Percentiles rank a stretch among this genome's conserved stretches.
Conservation (phyloP, 2,888 invertebrate species). For the Acronicta psi region DNA sequence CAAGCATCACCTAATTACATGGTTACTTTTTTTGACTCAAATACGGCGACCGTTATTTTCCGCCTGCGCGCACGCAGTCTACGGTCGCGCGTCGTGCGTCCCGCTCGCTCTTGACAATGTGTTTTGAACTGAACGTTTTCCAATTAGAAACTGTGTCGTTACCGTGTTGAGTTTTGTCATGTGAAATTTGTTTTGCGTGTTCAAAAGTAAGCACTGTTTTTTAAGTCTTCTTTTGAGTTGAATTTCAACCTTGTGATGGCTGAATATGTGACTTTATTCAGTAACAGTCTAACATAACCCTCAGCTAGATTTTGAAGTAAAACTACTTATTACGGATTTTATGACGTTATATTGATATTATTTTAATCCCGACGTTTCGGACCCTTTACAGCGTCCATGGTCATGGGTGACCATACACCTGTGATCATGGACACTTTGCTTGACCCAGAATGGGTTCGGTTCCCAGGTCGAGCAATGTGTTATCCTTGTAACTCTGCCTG, state of each 20-base stretch:
- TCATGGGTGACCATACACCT: too few species aligned
- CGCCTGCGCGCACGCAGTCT: conserved; percentile 66
- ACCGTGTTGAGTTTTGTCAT: conserved; percentile 39
- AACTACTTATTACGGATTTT: too few species aligned
- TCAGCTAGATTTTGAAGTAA: too few species aligned
- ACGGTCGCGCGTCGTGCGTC: conserved; percentile 66
- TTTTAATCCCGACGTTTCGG: too few species aligned
- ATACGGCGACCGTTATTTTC: conserved; percentile 61
- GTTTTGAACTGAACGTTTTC: conserved; percentile 48
- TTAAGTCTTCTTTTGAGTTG: conserved; percentile 4
- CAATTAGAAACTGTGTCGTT: conserved; percentile 41
- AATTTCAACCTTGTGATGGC: neutral
- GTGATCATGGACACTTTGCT: too few species aligned
- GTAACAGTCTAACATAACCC: too few species aligned
- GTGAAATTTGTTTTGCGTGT: conserved; percentile 42
- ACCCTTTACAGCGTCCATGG: too few species aligned
- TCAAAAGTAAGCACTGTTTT: conserved; percentile 45
- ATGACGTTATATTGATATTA: too few species aligned
- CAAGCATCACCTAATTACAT: conserved; percentile 37
- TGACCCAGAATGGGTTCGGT: too few species aligned
- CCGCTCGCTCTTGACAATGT: conserved; percentile 72
- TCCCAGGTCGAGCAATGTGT: too few species aligned
- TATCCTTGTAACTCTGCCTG: too few species aligned
- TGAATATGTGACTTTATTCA: too few species aligned
- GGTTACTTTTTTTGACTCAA: conserved; percentile 40